Evolutionary conservation across 2,113 vertebrate genomes (phyloP).

Genomic region (Rhinogobius similis): DNA sequence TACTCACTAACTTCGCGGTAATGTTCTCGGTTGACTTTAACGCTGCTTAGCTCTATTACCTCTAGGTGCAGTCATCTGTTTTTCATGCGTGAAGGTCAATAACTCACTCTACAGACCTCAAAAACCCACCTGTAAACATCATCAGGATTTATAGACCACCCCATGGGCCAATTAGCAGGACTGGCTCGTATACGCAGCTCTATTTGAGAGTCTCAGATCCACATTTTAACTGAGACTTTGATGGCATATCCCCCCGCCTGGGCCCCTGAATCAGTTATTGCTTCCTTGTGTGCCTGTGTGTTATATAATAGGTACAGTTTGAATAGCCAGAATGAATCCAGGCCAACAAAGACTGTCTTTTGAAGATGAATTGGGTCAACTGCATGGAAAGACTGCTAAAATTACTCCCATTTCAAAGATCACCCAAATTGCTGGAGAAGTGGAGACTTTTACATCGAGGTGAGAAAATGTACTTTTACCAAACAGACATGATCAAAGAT

Average conservation of each 20-base stretch:
- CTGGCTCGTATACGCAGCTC: slow-evolving; percentile 27
- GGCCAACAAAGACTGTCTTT: slow-evolving; percentile 16
- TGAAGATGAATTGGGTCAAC: slow-evolving; percentile 18
- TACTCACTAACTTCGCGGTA: no score
- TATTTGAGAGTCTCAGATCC: slow-evolving; percentile 22
- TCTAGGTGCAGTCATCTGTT: slow-evolving; percentile 29
- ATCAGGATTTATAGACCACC: slow-evolving; percentile 17
- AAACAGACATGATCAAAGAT: not conserved
- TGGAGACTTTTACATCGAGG: not conserved
- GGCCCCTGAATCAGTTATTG: slow-evolving; percentile 50
- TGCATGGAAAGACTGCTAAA: slow-evolving; percentile 14
- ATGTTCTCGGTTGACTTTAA: not conserved
- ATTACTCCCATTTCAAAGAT: slow-evolving; percentile 24
- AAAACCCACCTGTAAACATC: slow-evolving; percentile 35
- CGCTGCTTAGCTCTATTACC: not conserved
- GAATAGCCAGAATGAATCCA: slow-evolving; percentile 22
- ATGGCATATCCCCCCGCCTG: slow-evolving; percentile 31
- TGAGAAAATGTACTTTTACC: not conserved
- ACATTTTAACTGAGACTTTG: slow-evolving; percentile 38
- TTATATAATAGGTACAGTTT: slow-evolving; percentile 30
- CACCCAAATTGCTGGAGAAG: slow-evolving; percentile 1
- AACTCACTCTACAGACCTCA: slow-evolving; percentile 23
- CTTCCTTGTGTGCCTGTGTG: slow-evolving; percentile 57
- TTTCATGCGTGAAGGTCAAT: slow-evolving; percentile 44
- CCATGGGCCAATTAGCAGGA: slow-evolving; percentile 47